Conservation (phyloP, 2,888 invertebrate genomes). For the Anarsia innoxiella region DNA sequence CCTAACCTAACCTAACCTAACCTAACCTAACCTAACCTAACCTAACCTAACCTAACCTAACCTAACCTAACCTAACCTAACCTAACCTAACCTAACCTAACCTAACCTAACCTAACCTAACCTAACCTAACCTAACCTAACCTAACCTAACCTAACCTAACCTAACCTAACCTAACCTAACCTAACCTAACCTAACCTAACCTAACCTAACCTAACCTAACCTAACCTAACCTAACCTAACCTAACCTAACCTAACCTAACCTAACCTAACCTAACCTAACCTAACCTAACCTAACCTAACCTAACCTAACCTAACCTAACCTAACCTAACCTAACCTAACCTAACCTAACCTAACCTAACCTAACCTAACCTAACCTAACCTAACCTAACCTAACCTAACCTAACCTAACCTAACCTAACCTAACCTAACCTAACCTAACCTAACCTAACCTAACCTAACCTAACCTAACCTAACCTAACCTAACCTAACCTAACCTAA, state of each 20-base stretch:
- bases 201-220: conserved; percentile 11
- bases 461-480: conserved; percentile 17
- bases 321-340: conserved; percentile 15
- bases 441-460: conserved; percentile 17
- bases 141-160: conserved; percentile 18
- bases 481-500: conserved; percentile 17
- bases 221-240: conserved; percentile 12
- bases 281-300: conserved; percentile 14
- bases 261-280: conserved; percentile 17
- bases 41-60: conserved; percentile 17
- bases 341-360: conserved; percentile 16
- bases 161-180: conserved; percentile 14
- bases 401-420: conserved; percentile 16
- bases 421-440: conserved; percentile 16
- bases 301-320: conserved; percentile 16
- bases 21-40: conserved; percentile 15
- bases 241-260: conserved; percentile 16
- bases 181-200: conserved; percentile 14
- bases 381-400: conserved; percentile 16
- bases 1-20: conserved; percentile 13
- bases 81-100: conserved; percentile 16
- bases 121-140: conserved; percentile 15
- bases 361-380: conserved; percentile 13
- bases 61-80: conserved; percentile 16
- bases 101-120: conserved; percentile 14